Base-by-base conservation (phyloP, 2,888 invertebrate genomes). In the Luffia ferchaultella region DNA sequence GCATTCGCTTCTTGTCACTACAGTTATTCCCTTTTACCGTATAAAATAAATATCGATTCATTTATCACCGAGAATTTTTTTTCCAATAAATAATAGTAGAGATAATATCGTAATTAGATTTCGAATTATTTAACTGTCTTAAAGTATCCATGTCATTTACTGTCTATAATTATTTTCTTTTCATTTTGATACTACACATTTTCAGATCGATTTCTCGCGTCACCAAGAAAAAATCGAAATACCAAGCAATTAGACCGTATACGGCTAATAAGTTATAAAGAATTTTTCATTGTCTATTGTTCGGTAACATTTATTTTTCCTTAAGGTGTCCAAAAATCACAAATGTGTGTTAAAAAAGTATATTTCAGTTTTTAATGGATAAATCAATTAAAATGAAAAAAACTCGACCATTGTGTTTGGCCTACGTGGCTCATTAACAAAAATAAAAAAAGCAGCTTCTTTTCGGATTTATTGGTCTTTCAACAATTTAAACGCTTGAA, bases 331-430 rank as follows among this genome's bases (percentile, higher is more conserved):
- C 30, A 12, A 30, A 30, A 30, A 30, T 30, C 12, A 30, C 3
- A 30, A 7, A 30, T 30, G 30, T 12, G 3, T 12, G 5, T 3
- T 30, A 30, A 7, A 30, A 7, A 30, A 12, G 30, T 30, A 12
- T 30, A 7, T 7, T 30, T 30, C 5, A 3, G 30, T 30, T 7
- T 30, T 30, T 52, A 61, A 56, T 59, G 58, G 63, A 73, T 70
- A 69, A 65, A 71, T 74, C 70, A 75, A 70, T 76, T 69, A 64
- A n/a, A 62, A 57, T 46, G 56, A 55, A 60, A 58, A 42, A 56
- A 63, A 67, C 61, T 70, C 70, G 68, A 70, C 73, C 73, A 74
- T 76, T 77, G 73, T 73, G 59, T 67, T 68, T 70, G 65, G 71
- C 70, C 71, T 70, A 70, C 68, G 65, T 62, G 69, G 70, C 72